A percentile compares a stretch with the other conserved stretches of the same genome.
phyloP scores from a whole-genome alignment of 2,888 invertebrate species.

The Amaurobius ferox region DNA sequence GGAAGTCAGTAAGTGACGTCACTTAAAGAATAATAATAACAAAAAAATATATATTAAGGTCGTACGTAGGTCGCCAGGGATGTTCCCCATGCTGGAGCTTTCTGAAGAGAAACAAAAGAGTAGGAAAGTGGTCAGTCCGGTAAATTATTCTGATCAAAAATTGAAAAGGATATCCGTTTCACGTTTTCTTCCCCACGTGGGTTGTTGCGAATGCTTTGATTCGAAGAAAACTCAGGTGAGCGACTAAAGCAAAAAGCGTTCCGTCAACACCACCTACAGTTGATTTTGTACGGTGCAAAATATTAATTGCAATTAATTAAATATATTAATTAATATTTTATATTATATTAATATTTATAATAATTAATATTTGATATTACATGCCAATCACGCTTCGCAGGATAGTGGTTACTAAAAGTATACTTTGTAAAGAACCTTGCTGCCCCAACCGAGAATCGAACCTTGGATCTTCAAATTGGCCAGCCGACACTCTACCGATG shows the following conservation, averaged over 20 bases:
- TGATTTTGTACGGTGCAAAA: too few relatives aligned
- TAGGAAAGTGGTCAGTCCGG: conserved; percentile 5
- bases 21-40: neutral
- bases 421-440: too few relatives aligned
- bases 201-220: neutral
- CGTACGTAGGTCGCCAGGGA: conserved; percentile 43
- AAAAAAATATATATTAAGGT: conserved; percentile 20
- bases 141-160: conserved; percentile 4
- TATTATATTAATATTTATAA: too few relatives aligned
- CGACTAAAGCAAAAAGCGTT: neutral
- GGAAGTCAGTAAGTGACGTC: conserved; percentile 39
- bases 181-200: conserved; percentile 29
- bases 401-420: too few relatives aligned
- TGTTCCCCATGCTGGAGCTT: conserved; percentile 9
- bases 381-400: too few relatives aligned
- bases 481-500: too few relatives aligned
- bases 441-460: too few relatives aligned
- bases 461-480: too few relatives aligned
- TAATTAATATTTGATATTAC: too few relatives aligned
- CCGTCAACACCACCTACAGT: too few relatives aligned
- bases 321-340: too few relatives aligned
- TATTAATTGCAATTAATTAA: too few relatives aligned
- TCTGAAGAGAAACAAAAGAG: conserved; percentile 6
- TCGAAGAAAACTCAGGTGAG: neutral
- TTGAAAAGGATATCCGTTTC: conserved; percentile 55